Evolutionary conservation across 1,140 invertebrate genomes (phyloP), one percentile per base, ranked within the genome.

Genomic region (Euura saliciscinereae): DNA sequence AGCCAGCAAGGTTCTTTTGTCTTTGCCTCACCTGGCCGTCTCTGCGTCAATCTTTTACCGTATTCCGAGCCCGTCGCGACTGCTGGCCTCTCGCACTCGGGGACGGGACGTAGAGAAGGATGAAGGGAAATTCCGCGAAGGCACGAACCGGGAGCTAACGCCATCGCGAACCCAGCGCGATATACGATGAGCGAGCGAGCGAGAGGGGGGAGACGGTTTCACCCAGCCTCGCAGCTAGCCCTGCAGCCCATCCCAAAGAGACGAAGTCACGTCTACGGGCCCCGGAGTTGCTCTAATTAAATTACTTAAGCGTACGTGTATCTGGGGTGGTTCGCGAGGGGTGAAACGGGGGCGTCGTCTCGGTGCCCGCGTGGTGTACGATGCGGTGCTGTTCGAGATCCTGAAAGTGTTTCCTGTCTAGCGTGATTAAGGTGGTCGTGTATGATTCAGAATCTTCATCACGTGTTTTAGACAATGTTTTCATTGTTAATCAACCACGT

Each of bases 301-400:
- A 84, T 84, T 84, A 84, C 83, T 83, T 84, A 83, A 84, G 80
- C 82, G 83, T 82, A 83, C 83, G 83, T 83, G 83, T 84, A 83
- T 82, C 78, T 73, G 72, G 28, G 66, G 7, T 10, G 43, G 66
- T 59, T 59, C 28, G 8, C 11, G 28, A 28, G 51, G 5, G 51
- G 13, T 59, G 51, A 59, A 59, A 6, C 10, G 51, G 51, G 65
- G 73, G 71, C 51, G 70, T 59, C 65, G 68, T 43, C 45, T 44
- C 68, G 68, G 45, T 67, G 8, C 51, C 51, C 51, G 51, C 51
- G 51, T 59, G 51, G 51, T 59, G 51, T n/a, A 59, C 51, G 5
- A 59, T 59, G 51, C 13, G 51, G 51, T 59, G 8, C 13, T 8
- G 10, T n/a, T 59, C 51, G 51, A n/a, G 5, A 59, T 11, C 6